A percentile compares a stretch with the other conserved stretches of the same genome.
phyloP scores from a whole-genome alignment of 2,888 invertebrate species.

The Xestia rhomboidea region DNA sequence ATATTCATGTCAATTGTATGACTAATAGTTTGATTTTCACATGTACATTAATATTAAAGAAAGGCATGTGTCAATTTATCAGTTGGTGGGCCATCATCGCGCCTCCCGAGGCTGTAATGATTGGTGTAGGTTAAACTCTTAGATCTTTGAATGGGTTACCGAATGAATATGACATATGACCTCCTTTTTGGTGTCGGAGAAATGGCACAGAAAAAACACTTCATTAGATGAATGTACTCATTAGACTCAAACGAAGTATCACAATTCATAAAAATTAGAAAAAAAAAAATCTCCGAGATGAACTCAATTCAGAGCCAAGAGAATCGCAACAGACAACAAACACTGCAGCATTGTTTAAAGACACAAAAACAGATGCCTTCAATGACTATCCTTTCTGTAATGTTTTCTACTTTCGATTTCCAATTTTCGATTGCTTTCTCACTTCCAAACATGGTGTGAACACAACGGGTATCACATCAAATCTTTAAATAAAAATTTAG shows the following conservation, averaged over 20 bases:
- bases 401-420: constrained; percentile 65
- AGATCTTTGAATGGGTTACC: constrained; percentile 51
- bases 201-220: constrained; percentile 40
- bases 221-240: constrained; percentile 16
- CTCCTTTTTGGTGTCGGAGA: constrained; percentile 39
- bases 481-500: constrained; percentile 53
- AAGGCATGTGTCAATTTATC: constrained; percentile 57
- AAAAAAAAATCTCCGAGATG: not conserved
- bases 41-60: constrained; percentile 63
- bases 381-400: constrained; percentile 34
- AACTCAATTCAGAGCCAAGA: constrained; percentile 12
- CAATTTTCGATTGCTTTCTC: constrained; percentile 55
- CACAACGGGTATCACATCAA: constrained; percentile 52
- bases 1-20: constrained; percentile 67
- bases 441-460: constrained; percentile 50
- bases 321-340: not conserved
- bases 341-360: constrained; percentile 6
- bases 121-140: constrained; percentile 36
- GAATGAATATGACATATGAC: constrained; percentile 52
- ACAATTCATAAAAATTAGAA: not conserved
- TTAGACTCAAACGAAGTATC: constrained; percentile 16
- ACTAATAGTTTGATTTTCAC: constrained; percentile 62
- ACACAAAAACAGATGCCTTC: constrained; percentile 25
- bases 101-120: constrained; percentile 33
- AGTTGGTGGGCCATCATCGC: constrained; percentile 43